phyloP scores from a whole-genome alignment of 2,797 vertebrate species.

The Nothura maculosa region DNA sequence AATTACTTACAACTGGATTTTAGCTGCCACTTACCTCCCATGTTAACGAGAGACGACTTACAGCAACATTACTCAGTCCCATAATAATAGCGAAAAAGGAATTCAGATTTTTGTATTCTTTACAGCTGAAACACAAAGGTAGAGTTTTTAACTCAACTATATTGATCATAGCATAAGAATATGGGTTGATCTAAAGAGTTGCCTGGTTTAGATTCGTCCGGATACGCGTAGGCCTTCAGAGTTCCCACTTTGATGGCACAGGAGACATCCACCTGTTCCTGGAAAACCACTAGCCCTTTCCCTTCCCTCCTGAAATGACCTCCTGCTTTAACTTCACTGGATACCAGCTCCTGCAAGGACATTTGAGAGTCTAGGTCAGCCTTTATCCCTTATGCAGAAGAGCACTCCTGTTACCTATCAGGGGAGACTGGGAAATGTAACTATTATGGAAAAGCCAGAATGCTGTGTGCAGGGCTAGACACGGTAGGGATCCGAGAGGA shows the following conservation, averaged over 20 bases:
- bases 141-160: background rate
- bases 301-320: background rate
- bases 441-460: background rate
- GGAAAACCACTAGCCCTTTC: background rate
- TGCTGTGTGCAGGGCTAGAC: background rate
- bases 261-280: background rate
- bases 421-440: background rate
- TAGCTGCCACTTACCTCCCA: slow-evolving; percentile 93
- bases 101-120: slow-evolving; percentile 97
- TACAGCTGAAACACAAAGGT: slow-evolving; percentile 90
- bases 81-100: slow-evolving; percentile 96
- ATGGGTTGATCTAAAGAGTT: background rate
- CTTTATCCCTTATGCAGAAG: background rate
- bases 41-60: slow-evolving; percentile 93
- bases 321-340: background rate
- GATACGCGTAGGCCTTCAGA: background rate
- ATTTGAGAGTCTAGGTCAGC: background rate
- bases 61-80: slow-evolving; percentile 96
- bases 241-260: background rate
- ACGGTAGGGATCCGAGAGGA: background rate
- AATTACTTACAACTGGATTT: background rate
- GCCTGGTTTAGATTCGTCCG: background rate
- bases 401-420: background rate
- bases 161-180: slow-evolving; percentile 1
- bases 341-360: background rate